A percentile compares a stretch with the other conserved stretches of the same genome.
Conservation (phyloP, 2,113 vertebrate species). For the Cephalopterus ornatus region DNA sequence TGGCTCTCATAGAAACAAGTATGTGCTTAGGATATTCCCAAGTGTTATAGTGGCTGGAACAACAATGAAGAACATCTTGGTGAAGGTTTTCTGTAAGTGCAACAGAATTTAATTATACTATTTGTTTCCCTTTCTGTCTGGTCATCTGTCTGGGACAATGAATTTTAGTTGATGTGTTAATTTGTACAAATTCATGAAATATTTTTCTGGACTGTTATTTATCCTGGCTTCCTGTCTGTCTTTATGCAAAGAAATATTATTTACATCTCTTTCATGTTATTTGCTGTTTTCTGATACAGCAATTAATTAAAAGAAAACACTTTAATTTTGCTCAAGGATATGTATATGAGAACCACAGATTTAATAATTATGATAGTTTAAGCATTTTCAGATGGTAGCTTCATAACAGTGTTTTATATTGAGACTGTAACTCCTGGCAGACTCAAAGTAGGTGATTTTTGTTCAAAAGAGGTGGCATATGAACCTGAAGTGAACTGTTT, state of each 20-base stretch:
- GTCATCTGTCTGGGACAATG: background rate
- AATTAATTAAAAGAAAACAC: background rate
- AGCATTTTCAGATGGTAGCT: background rate
- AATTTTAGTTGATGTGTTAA: background rate
- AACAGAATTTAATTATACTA: background rate
- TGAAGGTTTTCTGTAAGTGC: slow-evolving; percentile 11
- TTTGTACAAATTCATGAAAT: background rate
- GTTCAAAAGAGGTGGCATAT: background rate
- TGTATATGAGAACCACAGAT: background rate
- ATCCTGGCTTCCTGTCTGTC: background rate
- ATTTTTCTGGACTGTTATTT: slow-evolving; percentile 3
- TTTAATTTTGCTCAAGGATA: background rate
- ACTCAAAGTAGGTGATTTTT: background rate
- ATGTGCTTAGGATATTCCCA: slow-evolving; percentile 8
- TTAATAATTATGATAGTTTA: background rate
- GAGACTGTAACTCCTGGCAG: background rate
- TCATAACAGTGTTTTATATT: background rate
- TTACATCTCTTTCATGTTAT: background rate
- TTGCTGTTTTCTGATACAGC: background rate
- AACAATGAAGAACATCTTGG: slow-evolving; percentile 35
- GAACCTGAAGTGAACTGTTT: background rate
- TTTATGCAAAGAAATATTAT: slow-evolving; percentile 10
- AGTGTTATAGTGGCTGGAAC: background rate
- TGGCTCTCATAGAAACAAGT: background rate
- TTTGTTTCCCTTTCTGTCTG: background rate